A percentile compares a stretch with the other conserved stretches of the same genome.
Evolutionary conservation across 2,888 invertebrate genomes (phyloP).

Genomic region (Galeruca laticollis): DNA sequence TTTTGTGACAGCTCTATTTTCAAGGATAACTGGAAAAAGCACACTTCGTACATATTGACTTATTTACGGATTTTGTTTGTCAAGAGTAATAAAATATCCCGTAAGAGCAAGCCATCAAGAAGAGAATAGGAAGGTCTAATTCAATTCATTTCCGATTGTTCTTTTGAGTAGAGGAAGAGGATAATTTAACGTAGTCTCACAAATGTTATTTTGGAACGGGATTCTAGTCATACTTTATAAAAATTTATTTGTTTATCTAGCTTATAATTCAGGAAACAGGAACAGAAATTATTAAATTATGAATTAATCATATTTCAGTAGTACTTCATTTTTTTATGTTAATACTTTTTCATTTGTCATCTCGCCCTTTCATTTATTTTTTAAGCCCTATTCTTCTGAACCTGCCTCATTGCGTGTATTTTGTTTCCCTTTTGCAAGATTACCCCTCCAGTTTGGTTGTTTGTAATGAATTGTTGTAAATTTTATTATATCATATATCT

Average conservation of each 20-base stretch:
- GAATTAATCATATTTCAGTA: too few species aligned
- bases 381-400: too few species aligned
- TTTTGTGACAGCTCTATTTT: constrained; percentile 23
- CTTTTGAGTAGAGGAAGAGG: constrained; percentile 5
- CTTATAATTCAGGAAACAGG: too few species aligned
- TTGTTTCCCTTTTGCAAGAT: too few species aligned
- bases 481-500: too few species aligned
- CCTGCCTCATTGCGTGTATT: too few species aligned
- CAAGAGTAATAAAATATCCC: constrained; percentile 32
- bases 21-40: constrained; percentile 7
- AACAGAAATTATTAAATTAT: too few species aligned
- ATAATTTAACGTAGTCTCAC: not conserved
- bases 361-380: too few species aligned
- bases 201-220: not conserved
- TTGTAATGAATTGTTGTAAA: too few species aligned
- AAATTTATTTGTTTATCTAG: not conserved
- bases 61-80: constrained; percentile 37
- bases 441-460: too few species aligned
- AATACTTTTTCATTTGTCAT: too few species aligned
- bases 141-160: constrained; percentile 23
- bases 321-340: too few species aligned
- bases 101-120: constrained; percentile 28
- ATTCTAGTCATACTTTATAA: not conserved
- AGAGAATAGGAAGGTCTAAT: constrained; percentile 27
- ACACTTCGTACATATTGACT: constrained; percentile 34